Percentiles rank a stretch among this genome's conserved stretches.
Evolutionary conservation across 2,888 invertebrate species (phyloP).

Genomic region (Lydus trimaculatus): DNA sequence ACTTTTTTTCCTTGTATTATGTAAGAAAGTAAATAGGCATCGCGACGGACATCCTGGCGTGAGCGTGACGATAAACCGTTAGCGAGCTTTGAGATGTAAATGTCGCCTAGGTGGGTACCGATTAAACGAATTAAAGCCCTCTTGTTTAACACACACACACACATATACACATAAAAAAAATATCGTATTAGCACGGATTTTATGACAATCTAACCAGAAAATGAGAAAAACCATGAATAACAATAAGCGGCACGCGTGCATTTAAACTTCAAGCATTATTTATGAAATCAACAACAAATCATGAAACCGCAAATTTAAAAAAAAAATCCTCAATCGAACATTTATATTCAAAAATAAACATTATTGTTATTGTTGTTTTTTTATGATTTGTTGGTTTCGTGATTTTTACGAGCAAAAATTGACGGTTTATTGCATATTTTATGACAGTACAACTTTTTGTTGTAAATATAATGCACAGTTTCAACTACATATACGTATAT

Average conservation of each 20-base stretch:
- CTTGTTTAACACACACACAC: neutral
- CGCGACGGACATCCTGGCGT: slow-evolving; percentile 19
- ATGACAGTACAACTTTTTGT: neutral
- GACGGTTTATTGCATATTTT: slow-evolving; percentile 27
- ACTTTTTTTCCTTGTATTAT: slow-evolving; percentile 17
- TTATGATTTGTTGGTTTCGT: slow-evolving; percentile 20
- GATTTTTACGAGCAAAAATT: slow-evolving; percentile 29
- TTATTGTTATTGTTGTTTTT: slow-evolving; percentile 12
- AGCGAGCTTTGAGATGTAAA: slow-evolving; percentile 36
- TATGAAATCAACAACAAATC: neutral
- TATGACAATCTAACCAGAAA: neutral
- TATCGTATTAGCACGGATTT: neutral
- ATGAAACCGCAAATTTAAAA: neutral
- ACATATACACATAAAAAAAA: neutral
- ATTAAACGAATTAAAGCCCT: slow-evolving; percentile 39
- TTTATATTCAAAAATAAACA: slow-evolving; percentile 11
- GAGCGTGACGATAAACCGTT: slow-evolving; percentile 37
- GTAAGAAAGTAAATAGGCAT: neutral
- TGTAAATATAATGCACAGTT: slow-evolving; percentile 5
- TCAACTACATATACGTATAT: too few relatives aligned
- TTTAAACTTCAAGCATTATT: neutral
- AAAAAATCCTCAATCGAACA: slow-evolving; percentile 15
- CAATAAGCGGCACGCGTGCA: neutral
- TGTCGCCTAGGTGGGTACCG: slow-evolving; percentile 38
- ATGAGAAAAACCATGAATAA: neutral